Evolutionary conservation across 2,113 vertebrate species (phyloP).

Genomic region (Nannospalax galili): DNA sequence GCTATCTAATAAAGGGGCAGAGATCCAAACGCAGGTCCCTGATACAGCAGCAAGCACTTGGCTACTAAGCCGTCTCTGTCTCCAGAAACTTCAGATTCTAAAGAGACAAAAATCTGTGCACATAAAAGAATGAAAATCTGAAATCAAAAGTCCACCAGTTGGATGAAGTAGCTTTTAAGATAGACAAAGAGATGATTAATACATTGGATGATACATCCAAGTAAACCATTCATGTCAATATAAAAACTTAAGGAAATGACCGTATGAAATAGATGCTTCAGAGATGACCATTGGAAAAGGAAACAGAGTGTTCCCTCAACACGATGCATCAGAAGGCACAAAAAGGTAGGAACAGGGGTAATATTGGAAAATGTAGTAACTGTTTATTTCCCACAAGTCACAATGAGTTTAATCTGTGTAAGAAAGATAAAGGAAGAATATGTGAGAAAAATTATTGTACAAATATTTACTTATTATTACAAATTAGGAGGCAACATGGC

Average conservation of each 20-base stretch:
- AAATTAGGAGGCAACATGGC: not conserved
- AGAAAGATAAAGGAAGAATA: not conserved
- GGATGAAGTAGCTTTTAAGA: not conserved
- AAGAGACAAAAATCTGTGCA: too few species aligned
- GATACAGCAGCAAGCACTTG: not conserved
- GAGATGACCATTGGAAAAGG: not conserved
- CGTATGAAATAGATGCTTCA: not conserved
- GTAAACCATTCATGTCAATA: not conserved
- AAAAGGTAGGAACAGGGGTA: too few species aligned
- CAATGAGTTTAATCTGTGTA: not conserved
- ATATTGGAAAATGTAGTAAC: not conserved
- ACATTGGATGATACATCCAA: not conserved
- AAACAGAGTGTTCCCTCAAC: too few species aligned
- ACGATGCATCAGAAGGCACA: not conserved
- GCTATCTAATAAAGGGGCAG: not conserved
- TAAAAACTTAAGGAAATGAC: not conserved
- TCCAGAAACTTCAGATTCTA: not conserved
- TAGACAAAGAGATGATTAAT: not conserved
- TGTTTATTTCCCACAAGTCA: not conserved
- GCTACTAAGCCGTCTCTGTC: not conserved
- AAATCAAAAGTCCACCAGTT: not conserved
- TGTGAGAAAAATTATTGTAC: not conserved
- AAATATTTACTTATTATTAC: not conserved
- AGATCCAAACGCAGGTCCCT: not conserved
- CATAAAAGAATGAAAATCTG: not conserved